phyloP scores from a whole-genome alignment of 2,797 vertebrate genomes.

The Smutsia temminckii region DNA sequence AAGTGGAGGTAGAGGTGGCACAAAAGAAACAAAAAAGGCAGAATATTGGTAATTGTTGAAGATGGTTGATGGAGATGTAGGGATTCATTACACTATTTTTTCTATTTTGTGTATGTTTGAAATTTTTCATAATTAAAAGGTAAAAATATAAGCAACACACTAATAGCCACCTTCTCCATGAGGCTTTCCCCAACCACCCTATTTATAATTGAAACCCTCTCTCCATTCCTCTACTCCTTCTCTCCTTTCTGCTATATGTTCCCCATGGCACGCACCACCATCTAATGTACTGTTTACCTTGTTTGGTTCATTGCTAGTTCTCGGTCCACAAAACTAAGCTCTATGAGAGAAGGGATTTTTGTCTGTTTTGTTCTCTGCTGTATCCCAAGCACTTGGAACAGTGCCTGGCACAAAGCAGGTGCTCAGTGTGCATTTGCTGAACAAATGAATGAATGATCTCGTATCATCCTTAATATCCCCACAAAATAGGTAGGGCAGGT shows the following conservation, averaged over 20 bases:
- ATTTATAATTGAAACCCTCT: not conserved
- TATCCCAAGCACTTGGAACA: not conserved
- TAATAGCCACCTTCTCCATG: not conserved
- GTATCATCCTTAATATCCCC: not conserved
- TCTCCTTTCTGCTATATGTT: not conserved
- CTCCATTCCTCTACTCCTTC: accelerated
- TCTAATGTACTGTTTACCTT: not conserved
- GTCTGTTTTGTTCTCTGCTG: not conserved
- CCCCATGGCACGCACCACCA: not conserved
- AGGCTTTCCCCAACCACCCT: not conserved
- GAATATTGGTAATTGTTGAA: not conserved
- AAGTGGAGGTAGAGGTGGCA: not conserved
- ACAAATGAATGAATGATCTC: not conserved
- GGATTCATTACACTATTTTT: not conserved
- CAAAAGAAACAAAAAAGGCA: not conserved
- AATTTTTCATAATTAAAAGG: slow-evolving; percentile 13
- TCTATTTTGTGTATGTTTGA: not conserved
- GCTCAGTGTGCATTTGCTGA: not conserved
- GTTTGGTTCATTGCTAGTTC: not conserved
- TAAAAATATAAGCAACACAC: not conserved
- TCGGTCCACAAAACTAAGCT: not conserved
- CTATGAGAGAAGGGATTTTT: not conserved
- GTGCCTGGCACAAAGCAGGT: not conserved
- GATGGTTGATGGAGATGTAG: not conserved
- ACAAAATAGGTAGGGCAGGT: not conserved